Evolutionary conservation across 1,140 invertebrate genomes (phyloP).

Genomic region (Dendroctonus valens): DNA sequence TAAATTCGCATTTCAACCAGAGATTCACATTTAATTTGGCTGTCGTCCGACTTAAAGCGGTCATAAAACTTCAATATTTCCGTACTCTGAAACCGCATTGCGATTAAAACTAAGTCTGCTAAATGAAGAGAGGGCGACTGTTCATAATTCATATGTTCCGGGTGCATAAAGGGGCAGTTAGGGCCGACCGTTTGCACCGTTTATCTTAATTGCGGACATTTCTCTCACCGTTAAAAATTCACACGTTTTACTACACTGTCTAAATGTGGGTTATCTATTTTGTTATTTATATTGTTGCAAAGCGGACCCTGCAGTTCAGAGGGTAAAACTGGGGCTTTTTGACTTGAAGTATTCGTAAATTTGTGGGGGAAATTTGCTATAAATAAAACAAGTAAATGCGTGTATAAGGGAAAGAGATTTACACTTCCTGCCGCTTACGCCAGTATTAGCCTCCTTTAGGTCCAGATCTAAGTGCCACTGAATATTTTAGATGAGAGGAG

Average conservation of each 20-base stretch:
- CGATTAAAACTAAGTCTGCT: not conserved
- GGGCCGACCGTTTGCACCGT: conserved; percentile 13
- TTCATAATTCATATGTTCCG: conserved; percentile 5
- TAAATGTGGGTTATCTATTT: not conserved
- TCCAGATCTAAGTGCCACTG: no score
- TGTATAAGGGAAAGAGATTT: no score
- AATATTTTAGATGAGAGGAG: no score
- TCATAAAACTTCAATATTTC: no score
- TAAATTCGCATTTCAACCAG: not conserved
- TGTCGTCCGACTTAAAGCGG: not conserved
- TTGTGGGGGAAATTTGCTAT: no score
- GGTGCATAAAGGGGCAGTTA: conserved; percentile 20
- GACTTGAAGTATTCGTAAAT: no score
- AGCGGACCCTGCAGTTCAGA: not conserved
- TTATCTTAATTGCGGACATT: conserved; percentile 24
- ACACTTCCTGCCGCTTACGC: no score
- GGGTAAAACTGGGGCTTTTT: not conserved
- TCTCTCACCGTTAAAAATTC: conserved; percentile 18
- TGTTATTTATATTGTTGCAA: conserved; percentile 2
- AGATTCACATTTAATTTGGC: not conserved
- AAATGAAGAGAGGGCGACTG: not conserved
- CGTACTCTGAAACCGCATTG: not conserved
- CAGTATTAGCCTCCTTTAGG: no score
- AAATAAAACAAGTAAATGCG: no score
- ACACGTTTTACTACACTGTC: conserved; percentile 4